These are phyloP conservation scores for Girardia tigrina DNA, from an alignment of 2,888 invertebrate genomes.

Conservation along the genomic window DNA sequence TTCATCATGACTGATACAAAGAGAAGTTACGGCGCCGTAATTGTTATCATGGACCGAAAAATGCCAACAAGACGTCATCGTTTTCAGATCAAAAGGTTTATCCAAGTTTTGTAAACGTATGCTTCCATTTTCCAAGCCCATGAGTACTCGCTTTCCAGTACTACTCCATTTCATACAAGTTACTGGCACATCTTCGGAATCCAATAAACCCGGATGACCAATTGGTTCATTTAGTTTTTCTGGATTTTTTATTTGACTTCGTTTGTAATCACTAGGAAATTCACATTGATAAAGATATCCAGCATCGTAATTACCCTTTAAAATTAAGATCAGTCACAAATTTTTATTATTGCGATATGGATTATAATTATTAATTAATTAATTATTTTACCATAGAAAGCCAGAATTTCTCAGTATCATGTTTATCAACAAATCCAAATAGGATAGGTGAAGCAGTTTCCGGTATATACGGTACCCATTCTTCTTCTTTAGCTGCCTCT, in stretches of 20 bases:
- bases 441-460: conserved; percentile 46
- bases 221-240: conserved; percentile 44
- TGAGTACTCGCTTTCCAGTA: conserved; percentile 42
- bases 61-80: conserved; percentile 44
- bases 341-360: not conserved
- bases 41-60: conserved; percentile 47
- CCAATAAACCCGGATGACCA: conserved; percentile 42
- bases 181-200: conserved; percentile 45
- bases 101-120: conserved; percentile 44
- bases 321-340: not conserved
- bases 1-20: conserved; percentile 43
- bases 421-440: conserved; percentile 43
- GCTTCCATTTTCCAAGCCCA: conserved; percentile 47
- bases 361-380: not conserved
- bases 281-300: conserved; percentile 49
- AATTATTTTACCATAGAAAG: conserved; percentile 46
- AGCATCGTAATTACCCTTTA: conserved; percentile 48
- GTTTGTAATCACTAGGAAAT: conserved; percentile 39
- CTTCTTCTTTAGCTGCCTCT: conserved; percentile 42
- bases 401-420: conserved; percentile 45
- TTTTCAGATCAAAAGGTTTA: conserved; percentile 40
- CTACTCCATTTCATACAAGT: conserved; percentile 43
- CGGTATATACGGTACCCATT: conserved; percentile 48
- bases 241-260: not conserved
- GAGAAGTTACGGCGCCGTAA: conserved; percentile 43